These are phyloP conservation scores for Pygocentrus nattereri DNA, from an alignment of 2,797 vertebrate species.

Conservation along the genomic window DNA sequence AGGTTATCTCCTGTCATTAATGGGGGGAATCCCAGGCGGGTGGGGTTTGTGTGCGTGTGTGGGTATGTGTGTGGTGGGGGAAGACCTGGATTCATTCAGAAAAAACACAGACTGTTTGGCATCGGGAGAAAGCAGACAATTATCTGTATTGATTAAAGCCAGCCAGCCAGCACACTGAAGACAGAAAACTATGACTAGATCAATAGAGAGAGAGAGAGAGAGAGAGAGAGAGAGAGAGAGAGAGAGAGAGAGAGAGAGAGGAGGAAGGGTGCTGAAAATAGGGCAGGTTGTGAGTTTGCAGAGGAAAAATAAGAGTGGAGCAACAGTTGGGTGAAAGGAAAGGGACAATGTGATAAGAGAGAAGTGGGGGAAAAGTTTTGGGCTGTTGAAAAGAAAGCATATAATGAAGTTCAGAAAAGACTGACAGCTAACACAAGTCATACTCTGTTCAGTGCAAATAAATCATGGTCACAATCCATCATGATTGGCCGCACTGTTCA, in stretches of 20 bases:
- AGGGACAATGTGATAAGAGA: neutral
- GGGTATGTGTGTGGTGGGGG: conserved; percentile 60
- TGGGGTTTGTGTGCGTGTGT: conserved; percentile 57
- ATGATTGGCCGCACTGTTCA: neutral
- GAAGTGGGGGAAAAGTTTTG: neutral
- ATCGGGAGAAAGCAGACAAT: conserved; percentile 86
- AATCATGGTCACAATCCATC: neutral
- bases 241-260: conserved; percentile 57
- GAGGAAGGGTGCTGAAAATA: conserved; percentile 53
- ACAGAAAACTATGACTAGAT: conserved; percentile 85
- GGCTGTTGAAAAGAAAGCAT: neutral
- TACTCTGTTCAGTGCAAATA: neutral
- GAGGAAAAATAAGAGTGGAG: conserved; percentile 41
- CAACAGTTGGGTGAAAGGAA: conserved; percentile 46
- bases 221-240: conserved; percentile 54
- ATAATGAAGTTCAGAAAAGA: neutral
- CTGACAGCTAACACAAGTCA: neutral
- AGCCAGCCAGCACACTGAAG: conserved; percentile 82
- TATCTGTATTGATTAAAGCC: conserved; percentile 90
- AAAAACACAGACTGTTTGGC: conserved; percentile 82
- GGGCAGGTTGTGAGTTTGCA: conserved; percentile 49
- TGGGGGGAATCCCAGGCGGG: conserved; percentile 80
- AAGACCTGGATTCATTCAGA: conserved; percentile 83
- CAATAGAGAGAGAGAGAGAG: conserved; percentile 76
- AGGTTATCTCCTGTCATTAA: conserved; percentile 87